Evolutionary conservation across 2,113 vertebrate genomes (phyloP), one percentile per base, ranked within the genome.

Genomic region (Menidia beryllina): DNA sequence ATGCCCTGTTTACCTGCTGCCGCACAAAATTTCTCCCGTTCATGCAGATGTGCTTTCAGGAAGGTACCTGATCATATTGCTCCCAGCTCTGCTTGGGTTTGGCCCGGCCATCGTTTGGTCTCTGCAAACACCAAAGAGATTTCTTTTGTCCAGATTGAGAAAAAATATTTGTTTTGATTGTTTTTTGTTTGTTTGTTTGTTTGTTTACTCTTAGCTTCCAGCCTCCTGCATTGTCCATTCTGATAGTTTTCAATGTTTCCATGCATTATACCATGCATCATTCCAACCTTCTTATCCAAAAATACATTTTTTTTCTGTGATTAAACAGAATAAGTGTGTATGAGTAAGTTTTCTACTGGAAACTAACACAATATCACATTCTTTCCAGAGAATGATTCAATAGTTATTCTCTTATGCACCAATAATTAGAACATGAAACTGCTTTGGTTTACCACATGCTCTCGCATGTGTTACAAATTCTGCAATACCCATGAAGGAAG

Each of bases 401-500:
- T 11, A 41, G 49, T 13, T 25, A 20, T 30, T 73, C 39, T 50
- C 19, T 57, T 69, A 43, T 74, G 49, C 51, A 54, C 54, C 52
- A 58, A 64, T 86, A 61, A 84, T 38, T 25, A 55, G 52, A 69
- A 67, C 43, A 59, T 36, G 59, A 59, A 68, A 78, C 39, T 68
- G 60, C 64, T 74, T 26, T 69, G 60, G 60, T 83, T 81, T 61
- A 69, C 71, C 72, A 72, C 67, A 82, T 72, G 62, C 57, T 57
- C 77, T 77, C 60, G 77, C 63, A 61, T 53, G 77, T 82, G 82
- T 82, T 87, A 88, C 83, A 64, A 88, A 89, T 89, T 75, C 60
- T 64, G 69, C 75, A 79, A 77, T 75, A 84, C 69, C 80, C 64
- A 71, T 30, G 23, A 63, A 86, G 74, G 63, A 75, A 67, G 69